A percentile compares a stretch with the other conserved stretches of the same genome.
phyloP scores from a whole-genome alignment of 2,113 vertebrate species.

The Ctenodactylus gundi region DNA sequence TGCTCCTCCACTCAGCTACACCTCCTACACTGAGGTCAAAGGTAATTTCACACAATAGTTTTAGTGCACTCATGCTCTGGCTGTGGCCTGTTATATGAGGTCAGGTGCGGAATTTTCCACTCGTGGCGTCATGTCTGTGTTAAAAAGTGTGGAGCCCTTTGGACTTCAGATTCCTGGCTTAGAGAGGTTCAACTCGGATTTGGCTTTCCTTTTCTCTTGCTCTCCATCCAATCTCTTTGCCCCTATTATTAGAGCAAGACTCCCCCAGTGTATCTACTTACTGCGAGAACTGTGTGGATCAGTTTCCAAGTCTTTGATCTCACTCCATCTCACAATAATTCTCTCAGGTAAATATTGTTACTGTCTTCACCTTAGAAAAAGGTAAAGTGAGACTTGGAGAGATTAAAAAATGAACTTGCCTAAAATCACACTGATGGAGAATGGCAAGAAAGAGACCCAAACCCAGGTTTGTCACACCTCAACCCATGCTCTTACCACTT shows the following conservation, averaged over 20 bases:
- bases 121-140: background rate
- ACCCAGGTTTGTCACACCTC: no score
- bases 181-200: background rate
- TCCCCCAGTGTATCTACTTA: background rate
- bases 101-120: background rate
- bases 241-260: background rate
- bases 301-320: background rate
- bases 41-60: no score
- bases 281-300: background rate
- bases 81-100: background rate
- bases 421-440: background rate
- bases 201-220: background rate
- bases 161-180: background rate
- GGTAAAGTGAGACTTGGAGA: background rate
- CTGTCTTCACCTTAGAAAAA: background rate
- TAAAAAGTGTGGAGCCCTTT: background rate
- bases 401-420: background rate
- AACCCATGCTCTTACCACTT: background rate
- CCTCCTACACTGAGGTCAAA: background rate
- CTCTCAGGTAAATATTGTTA: background rate
- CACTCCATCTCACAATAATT: no score
- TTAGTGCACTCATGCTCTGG: background rate
- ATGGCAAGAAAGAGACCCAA: background rate
- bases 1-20: rapidly evolving
- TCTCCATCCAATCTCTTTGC: background rate